A percentile compares a stretch with the other conserved stretches of the same genome.
Conservation (phyloP, 2,113 vertebrate genomes). For the Xenopus laevis region DNA sequence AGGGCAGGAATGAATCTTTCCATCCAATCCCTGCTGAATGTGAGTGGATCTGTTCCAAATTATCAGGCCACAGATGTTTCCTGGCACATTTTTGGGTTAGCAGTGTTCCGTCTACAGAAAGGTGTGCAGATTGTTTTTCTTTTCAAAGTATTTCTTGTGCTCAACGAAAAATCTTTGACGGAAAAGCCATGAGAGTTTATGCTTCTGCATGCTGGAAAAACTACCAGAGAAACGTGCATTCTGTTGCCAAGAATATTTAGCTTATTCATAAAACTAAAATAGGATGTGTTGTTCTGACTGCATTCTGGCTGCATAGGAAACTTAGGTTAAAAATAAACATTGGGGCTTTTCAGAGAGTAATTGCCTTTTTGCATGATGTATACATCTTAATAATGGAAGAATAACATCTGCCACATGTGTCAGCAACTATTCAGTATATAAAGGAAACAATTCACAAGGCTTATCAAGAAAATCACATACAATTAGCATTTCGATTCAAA, state of each 20-base stretch:
- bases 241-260: not conserved
- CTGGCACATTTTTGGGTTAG: slow-evolving; percentile 32
- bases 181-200: not conserved
- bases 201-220: not conserved
- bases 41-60: slow-evolving; percentile 41
- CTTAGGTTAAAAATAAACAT: no score
- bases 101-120: not conserved
- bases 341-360: no score
- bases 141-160: not conserved
- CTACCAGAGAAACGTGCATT: not conserved
- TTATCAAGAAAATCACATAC: no score
- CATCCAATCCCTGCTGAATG: slow-evolving; percentile 22
- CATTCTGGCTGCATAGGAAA: not conserved
- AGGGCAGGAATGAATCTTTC: slow-evolving; percentile 27
- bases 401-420: no score
- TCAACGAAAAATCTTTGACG: not conserved
- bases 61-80: slow-evolving; percentile 39
- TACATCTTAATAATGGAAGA: no score
- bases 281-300: not conserved
- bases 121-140: not conserved
- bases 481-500: no score
- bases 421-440: no score
- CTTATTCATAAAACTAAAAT: not conserved
- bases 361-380: no score
- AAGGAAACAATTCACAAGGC: no score